phyloP scores from a whole-genome alignment of 1,140 invertebrate species.

The Brevipalpus yothersi region DNA sequence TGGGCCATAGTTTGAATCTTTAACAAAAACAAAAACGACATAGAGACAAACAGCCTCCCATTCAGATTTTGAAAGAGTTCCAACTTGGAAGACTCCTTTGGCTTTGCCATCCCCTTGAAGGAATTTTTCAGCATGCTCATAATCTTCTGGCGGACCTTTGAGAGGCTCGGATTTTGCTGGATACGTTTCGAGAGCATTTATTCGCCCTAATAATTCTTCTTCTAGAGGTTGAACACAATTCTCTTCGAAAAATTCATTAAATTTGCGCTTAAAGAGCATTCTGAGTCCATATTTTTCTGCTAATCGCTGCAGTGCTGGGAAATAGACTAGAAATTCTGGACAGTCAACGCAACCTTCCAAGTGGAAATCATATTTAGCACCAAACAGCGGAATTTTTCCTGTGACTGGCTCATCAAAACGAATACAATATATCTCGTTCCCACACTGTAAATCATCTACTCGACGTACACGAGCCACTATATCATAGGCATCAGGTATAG shows the following conservation, averaged over 20 bases:
- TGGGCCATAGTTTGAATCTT: too few species aligned
- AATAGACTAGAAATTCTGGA: constrained; percentile 91
- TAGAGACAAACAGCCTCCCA: constrained; percentile 79
- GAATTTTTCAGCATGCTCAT: constrained; percentile 36
- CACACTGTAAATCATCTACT: constrained; percentile 30
- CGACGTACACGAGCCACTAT: constrained; percentile 33
- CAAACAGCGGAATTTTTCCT: constrained; percentile 49
- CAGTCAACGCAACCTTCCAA: constrained; percentile 89
- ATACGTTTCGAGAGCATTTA: constrained; percentile 40
- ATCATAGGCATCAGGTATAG: constrained; percentile 74
- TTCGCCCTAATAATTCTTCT: constrained; percentile 36
- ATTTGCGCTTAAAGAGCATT: constrained; percentile 40
- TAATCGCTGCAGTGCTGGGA: constrained; percentile 56
- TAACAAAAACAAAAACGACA: constrained; percentile 56
- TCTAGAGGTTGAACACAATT: constrained; percentile 28
- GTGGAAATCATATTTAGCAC: constrained; percentile 84
- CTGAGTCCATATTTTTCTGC: constrained; percentile 56
- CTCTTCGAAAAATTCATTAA: constrained; percentile 53
- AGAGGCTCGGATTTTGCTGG: constrained; percentile 23
- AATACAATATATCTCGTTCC: constrained; percentile 63
- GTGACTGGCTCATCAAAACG: constrained; percentile 33
- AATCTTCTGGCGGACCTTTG: constrained; percentile 36
- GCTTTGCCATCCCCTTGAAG: constrained; percentile 20
- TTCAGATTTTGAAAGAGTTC: constrained; percentile 60
- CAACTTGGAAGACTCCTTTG: constrained; percentile 12